Base-by-base conservation (phyloP, 2,797 vertebrate species). In the Sebastes hubbsi region DNA sequence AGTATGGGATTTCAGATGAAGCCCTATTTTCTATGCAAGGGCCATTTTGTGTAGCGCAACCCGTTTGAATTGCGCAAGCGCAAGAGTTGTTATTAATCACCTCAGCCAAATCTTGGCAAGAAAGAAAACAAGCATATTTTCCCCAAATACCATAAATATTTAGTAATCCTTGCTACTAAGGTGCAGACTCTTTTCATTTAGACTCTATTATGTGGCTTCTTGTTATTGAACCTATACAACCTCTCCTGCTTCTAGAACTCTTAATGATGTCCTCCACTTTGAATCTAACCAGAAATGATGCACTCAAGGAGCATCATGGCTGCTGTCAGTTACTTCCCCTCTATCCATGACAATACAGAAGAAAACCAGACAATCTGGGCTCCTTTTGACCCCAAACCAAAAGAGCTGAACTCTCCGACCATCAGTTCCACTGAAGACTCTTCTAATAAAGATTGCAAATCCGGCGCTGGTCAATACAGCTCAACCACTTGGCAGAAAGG, bases 211-310 rank as follows among this genome's bases (percentile, higher is more conserved):
- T 65, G 10, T 10, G 13, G 7, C 34, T 54, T 42, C 7, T 0
- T 52, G 6, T 4, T 82, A 8, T n/a, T n/a, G 32, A 60, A 13
- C 49, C 56, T 16, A 46, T 24, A 0, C 11, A 52, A 8, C 6
- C 16, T 10, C 4, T n/a, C 16, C 32, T 49, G 59, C 25, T 87
- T 87, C 55, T 46, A 46, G 64, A 82, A 72, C 27, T 18, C 29
- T 30, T 64, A 5, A 38, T 0, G 36, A 11, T 25, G 18, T 3
- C 2, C 14, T 65, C 3, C 16, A 38, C 5, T 90, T 90, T 67
- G 36, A 88, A 90, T 69, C 7, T 8, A 78, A 85, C 85, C 78
- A 83, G 56, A 11, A 75, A 5, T 2, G 24, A 83, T 67, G 64
- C 80, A 61, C 64, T 68, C 22, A 34, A 8, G 20, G 29, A 56